Percentiles rank a stretch among this genome's conserved stretches.
Conservation (phyloP, 2,113 vertebrate genomes). For the Crotalus viridis region DNA sequence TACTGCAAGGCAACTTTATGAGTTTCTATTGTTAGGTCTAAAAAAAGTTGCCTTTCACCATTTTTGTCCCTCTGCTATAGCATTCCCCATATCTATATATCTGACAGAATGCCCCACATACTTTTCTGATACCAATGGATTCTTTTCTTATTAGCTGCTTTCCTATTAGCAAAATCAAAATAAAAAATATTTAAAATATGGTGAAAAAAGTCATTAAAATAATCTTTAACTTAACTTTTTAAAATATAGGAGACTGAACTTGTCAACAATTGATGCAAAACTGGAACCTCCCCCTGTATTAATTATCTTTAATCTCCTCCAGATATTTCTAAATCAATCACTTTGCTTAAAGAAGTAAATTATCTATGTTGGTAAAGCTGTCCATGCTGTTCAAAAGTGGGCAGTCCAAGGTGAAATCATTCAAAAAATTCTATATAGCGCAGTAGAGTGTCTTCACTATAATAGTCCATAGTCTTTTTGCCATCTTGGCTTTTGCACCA, state of each 20-base stretch:
- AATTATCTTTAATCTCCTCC: background rate
- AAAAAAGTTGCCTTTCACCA: background rate
- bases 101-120: background rate
- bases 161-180: background rate
- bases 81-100: background rate
- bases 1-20: background rate
- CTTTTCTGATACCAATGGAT: background rate
- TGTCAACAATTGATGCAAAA: background rate
- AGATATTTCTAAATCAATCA: background rate
- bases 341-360: background rate
- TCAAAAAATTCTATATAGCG: background rate
- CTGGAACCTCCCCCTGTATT: background rate
- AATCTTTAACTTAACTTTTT: background rate
- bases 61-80: background rate
- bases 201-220: background rate
- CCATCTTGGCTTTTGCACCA: background rate
- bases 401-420: background rate
- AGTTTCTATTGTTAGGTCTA: background rate
- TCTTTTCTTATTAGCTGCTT: background rate
- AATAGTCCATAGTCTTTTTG: background rate
- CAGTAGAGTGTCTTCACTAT: background rate
- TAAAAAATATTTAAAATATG: background rate
- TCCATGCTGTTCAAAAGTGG: background rate
- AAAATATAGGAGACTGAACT: background rate
- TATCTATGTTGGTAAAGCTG: background rate